A percentile compares a stretch with the other conserved stretches of the same genome.
These are phyloP conservation scores for Crotalus viridis DNA, from an alignment of 2,113 vertebrate species.

Conservation along the genomic window DNA sequence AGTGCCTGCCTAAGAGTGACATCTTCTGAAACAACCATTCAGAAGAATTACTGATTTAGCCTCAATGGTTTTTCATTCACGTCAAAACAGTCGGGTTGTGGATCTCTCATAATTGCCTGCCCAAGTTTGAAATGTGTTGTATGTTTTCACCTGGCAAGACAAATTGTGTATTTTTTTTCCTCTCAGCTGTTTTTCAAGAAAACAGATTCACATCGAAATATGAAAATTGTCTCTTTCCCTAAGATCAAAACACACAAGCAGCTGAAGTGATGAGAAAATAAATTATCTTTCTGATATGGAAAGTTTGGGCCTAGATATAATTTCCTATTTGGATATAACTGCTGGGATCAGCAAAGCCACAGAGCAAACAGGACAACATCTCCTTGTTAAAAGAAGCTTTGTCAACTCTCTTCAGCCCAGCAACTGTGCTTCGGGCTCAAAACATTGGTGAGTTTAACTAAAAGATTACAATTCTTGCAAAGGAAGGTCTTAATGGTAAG, in stretches of 20 bases:
- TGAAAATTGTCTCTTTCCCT: slow-evolving; percentile 23
- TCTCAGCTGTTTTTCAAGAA: slow-evolving; percentile 30
- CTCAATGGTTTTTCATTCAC: neutral
- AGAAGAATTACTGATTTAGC: neutral
- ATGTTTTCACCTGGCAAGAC: neutral
- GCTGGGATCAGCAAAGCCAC: slow-evolving; percentile 15
- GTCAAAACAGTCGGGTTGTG: neutral
- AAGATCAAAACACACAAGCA: slow-evolving; percentile 36
- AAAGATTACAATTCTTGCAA: neutral
- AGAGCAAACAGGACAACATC: slow-evolving; percentile 7
- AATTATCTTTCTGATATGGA: neutral
- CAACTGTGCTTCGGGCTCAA: neutral
- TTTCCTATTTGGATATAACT: slow-evolving; percentile 23
- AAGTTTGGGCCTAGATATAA: slow-evolving; percentile 26
- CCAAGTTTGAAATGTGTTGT: neutral
- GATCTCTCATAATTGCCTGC: neutral
- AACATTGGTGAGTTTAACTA: neutral
- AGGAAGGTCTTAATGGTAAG: neutral
- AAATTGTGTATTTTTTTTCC: neutral
- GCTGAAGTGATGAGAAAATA: slow-evolving; percentile 20
- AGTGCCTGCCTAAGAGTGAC: slow-evolving; percentile 40
- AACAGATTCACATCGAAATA: slow-evolving; percentile 19
- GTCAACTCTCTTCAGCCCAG: slow-evolving; percentile 12
- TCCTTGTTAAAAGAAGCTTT: neutral
- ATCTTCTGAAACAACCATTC: slow-evolving; percentile 29